These are phyloP conservation scores for Scaptomyza cyrtandrae DNA, from an alignment of 2,888 invertebrate genomes.

Conservation along the genomic window DNA sequence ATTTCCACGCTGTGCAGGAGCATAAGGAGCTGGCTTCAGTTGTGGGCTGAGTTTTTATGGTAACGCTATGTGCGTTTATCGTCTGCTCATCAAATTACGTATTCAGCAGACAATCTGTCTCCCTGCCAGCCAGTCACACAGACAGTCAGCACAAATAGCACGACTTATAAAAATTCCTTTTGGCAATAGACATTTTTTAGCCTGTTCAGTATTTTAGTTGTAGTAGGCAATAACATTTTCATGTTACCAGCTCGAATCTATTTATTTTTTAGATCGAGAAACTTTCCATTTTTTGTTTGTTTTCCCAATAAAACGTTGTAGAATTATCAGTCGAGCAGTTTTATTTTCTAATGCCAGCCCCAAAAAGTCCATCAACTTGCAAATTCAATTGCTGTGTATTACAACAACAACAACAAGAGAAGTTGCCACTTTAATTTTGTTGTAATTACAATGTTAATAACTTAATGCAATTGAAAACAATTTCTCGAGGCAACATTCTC, in stretches of 20 bases:
- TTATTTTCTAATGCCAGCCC: not conserved
- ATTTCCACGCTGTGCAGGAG: constrained; percentile 66
- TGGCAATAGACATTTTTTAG: constrained; percentile 35
- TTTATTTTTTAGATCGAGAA: constrained; percentile 37
- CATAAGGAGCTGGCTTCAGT: not conserved
- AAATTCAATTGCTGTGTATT: constrained; percentile 52
- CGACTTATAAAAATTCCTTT: constrained; percentile 57
- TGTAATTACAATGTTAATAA: constrained; percentile 74
- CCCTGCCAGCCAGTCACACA: constrained; percentile 20
- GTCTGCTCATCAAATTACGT: constrained; percentile 72
- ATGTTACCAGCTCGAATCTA: constrained; percentile 11
- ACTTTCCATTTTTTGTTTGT: constrained; percentile 22
- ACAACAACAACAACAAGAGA: not conserved
- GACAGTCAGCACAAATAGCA: constrained; percentile 35
- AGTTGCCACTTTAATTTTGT: constrained; percentile 63
- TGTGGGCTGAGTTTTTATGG: constrained; percentile 35
- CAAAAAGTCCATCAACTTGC: constrained; percentile 5
- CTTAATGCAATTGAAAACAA: constrained; percentile 74
- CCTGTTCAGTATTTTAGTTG: constrained; percentile 27
- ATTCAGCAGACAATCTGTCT: constrained; percentile 62
- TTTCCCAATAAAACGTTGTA: constrained; percentile 32
- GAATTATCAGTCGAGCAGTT: constrained; percentile 10
- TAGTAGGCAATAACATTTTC: constrained; percentile 19
- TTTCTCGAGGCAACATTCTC: constrained; percentile 44
- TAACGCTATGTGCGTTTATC: constrained; percentile 35